Conservation (phyloP, 2,797 vertebrate species). For the Threskiornis aethiopicus region DNA sequence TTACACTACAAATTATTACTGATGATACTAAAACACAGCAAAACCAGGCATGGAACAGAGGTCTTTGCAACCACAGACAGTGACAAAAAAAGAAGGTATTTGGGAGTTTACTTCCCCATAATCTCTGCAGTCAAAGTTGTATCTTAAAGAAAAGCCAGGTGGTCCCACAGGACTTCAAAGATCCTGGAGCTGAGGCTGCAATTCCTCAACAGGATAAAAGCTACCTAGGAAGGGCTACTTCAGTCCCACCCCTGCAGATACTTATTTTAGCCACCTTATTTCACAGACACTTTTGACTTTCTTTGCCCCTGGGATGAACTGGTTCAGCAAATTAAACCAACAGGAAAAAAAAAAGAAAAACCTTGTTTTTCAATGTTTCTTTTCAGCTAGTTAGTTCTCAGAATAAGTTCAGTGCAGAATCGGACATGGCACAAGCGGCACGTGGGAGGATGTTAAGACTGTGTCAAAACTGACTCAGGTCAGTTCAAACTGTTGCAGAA, state of each 20-base stretch:
- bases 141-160: not conserved
- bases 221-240: not conserved
- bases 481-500: not conserved
- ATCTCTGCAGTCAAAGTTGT: not conserved
- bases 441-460: accelerated
- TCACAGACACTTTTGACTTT: not conserved
- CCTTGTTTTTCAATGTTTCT: not conserved
- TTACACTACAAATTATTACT: not conserved
- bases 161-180: not conserved
- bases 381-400: not conserved
- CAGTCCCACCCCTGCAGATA: not conserved
- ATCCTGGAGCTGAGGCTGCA: not conserved
- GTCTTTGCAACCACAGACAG: not conserved
- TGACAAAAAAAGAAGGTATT: not conserved
- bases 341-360: accelerated
- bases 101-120: not conserved
- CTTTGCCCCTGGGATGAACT: not conserved
- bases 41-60: not conserved
- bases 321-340: not conserved
- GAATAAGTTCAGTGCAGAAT: not conserved
- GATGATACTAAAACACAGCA: not conserved
- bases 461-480: not conserved
- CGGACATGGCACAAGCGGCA: accelerated
- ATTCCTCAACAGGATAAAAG: not conserved
- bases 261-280: not conserved